These are phyloP conservation scores for Alligator sinensis DNA, from an alignment of 2,113 vertebrate genomes.

Conservation along the genomic window DNA sequence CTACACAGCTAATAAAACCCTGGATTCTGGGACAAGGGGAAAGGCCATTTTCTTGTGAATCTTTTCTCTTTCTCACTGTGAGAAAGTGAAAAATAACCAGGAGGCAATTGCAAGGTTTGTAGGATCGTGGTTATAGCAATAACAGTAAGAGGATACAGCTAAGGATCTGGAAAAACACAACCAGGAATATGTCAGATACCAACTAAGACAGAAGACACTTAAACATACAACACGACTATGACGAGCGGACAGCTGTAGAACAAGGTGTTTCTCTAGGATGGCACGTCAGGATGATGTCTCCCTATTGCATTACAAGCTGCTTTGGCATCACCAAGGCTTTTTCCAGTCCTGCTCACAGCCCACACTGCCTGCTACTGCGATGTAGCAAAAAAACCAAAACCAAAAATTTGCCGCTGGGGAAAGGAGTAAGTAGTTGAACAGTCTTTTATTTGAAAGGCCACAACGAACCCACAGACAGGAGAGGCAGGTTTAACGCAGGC, in stretches of 20 bases:
- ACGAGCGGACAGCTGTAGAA: neutral
- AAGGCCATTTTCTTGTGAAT: neutral
- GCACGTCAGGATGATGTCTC: neutral
- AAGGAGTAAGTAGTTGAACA: neutral
- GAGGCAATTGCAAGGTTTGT: neutral
- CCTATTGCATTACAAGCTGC: neutral
- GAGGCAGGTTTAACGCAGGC: too few relatives aligned
- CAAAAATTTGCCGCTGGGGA: neutral
- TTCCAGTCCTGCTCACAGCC: neutral
- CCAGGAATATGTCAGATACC: neutral
- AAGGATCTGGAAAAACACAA: neutral
- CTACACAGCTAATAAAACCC: neutral
- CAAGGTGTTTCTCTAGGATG: neutral
- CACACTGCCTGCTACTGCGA: neutral
- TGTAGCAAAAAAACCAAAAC: neutral
- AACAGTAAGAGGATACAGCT: too few relatives aligned
- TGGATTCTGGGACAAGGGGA: neutral
- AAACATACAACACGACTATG: neutral
- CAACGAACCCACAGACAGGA: too few relatives aligned
- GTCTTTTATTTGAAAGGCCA: neutral
- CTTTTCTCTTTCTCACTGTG: neutral
- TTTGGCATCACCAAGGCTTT: neutral
- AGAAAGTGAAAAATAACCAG: neutral
- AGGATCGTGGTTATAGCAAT: neutral
- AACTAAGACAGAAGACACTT: neutral